Conservation (phyloP, 2,888 invertebrate genomes). For the Scotopteryx bipunctaria region DNA sequence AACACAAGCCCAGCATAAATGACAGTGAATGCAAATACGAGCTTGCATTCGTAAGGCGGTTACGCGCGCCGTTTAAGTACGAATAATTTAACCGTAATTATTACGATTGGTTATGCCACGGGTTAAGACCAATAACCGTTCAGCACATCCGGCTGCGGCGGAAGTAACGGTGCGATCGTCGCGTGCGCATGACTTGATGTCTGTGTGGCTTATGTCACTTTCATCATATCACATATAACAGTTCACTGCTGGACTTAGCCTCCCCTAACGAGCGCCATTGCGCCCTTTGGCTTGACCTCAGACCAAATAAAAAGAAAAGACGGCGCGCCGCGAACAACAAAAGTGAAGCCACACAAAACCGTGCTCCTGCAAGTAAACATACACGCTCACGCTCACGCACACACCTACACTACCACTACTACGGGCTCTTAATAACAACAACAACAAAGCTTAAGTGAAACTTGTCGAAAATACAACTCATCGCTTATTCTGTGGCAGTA, state of each 20-base stretch:
- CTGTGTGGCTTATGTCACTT: conserved; percentile 5
- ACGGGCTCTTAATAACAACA: too few relatives aligned
- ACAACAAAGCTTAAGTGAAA: not conserved
- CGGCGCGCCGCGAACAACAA: too few relatives aligned
- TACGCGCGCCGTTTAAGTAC: conserved; percentile 22
- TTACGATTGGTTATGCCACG: conserved; percentile 26
- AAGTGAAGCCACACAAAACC: too few relatives aligned
- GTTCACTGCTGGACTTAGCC: too few relatives aligned
- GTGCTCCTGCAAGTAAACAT: too few relatives aligned
- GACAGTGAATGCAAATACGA: conserved; percentile 6
- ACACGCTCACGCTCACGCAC: too few relatives aligned
- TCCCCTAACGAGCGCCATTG: too few relatives aligned
- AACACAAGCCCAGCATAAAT: conserved; percentile 1
- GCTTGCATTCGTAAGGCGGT: conserved; percentile 11
- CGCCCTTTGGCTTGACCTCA: too few relatives aligned
- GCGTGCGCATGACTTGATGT: conserved; percentile 49
- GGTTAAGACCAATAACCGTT: conserved; percentile 38
- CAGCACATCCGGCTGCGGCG: conserved; percentile 55
- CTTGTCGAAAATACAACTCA: not conserved
- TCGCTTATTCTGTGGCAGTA: not conserved
- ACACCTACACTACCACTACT: too few relatives aligned
- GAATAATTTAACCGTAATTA: conserved; percentile 20
- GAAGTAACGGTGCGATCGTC: conserved; percentile 66
- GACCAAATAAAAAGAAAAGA: too few relatives aligned
- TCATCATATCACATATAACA: too few relatives aligned